Conservation (phyloP, 2,113 vertebrate species). For the Irena cyanogastra region DNA sequence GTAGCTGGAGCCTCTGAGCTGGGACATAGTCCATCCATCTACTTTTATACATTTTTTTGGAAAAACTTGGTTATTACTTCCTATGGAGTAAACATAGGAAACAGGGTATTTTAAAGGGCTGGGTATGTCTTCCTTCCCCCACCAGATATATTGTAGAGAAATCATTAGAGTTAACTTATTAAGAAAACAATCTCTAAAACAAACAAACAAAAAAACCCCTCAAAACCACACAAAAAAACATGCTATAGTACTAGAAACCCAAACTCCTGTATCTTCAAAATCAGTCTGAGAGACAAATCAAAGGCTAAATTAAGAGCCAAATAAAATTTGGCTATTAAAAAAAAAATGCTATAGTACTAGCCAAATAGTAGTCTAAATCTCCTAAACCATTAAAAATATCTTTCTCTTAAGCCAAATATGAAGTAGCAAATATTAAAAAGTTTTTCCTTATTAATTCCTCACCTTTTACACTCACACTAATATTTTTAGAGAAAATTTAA, state of each 20-base stretch:
- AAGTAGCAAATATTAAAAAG: background rate
- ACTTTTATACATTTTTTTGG: rapidly evolving
- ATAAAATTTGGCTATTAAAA: background rate
- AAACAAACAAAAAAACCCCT: background rate
- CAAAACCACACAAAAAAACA: background rate
- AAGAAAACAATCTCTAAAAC: background rate
- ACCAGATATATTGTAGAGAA: background rate
- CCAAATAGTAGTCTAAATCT: background rate
- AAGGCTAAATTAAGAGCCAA: background rate
- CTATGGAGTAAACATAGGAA: background rate
- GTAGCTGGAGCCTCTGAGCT: background rate
- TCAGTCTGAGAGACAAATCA: background rate
- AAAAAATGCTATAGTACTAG: background rate
- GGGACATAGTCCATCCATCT: background rate
- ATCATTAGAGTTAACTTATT: background rate
- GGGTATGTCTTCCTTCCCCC: background rate
- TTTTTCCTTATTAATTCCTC: background rate
- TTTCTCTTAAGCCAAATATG: background rate
- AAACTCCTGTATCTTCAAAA: rapidly evolving
- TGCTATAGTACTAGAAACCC: no score
- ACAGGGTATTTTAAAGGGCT: background rate
- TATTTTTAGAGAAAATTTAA: background rate
- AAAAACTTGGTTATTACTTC: background rate
- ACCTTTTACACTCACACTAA: background rate
- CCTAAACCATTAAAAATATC: background rate